phyloP scores from a whole-genome alignment of 2,797 vertebrate species.

The Hydrophis major region DNA sequence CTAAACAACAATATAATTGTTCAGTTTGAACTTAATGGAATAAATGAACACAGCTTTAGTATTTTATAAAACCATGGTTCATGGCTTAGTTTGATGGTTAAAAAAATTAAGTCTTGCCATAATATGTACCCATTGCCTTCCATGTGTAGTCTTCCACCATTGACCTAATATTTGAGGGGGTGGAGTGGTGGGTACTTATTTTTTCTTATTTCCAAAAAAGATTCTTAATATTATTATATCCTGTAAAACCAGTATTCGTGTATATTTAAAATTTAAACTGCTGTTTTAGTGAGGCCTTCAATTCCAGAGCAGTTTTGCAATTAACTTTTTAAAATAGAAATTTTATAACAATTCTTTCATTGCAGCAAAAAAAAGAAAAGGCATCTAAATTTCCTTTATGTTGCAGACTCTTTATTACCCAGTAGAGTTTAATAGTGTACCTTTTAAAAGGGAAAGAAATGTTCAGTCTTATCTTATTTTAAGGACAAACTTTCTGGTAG shows the following conservation, averaged over 20 bases:
- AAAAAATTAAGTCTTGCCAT: background rate
- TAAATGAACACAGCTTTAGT: background rate
- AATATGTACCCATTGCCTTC: background rate
- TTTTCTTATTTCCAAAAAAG: background rate
- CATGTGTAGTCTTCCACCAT: background rate
- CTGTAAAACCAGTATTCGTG: no score
- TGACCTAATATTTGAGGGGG: background rate
- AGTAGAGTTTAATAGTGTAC: background rate
- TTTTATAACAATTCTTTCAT: background rate
- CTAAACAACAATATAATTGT: background rate
- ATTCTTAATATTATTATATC: background rate
- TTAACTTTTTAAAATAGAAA: background rate
- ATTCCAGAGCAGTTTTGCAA: background rate
- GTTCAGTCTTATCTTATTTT: slow-evolving; percentile 41
- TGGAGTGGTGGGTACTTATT: background rate
- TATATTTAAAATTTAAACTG: background rate
- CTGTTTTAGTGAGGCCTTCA: background rate
- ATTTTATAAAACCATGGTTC: background rate
- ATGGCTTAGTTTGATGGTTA: background rate
- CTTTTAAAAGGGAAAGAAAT: background rate
- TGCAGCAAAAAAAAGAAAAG: background rate
- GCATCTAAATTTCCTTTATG: background rate
- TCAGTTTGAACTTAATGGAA: background rate
- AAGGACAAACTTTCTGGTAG: slow-evolving; percentile 14
- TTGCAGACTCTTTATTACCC: background rate